These are phyloP conservation scores for Mythimna pallens DNA, from an alignment of 2,888 invertebrate species.

Conservation along the genomic window DNA sequence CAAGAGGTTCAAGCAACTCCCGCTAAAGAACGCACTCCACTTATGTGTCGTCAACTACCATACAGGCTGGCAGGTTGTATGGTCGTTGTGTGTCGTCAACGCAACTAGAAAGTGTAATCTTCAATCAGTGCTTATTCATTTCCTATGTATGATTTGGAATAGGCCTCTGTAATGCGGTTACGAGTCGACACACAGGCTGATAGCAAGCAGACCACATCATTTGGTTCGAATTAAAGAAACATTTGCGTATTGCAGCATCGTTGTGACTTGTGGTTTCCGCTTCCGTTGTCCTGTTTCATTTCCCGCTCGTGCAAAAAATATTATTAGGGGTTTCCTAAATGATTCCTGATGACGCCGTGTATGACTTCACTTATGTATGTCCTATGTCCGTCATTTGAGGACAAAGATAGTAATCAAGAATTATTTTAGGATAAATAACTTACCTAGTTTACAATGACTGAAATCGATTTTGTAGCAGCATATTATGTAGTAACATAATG, in stretches of 20 bases:
- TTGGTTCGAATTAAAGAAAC: conserved; percentile 31
- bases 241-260: conserved; percentile 29
- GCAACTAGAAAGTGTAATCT: background rate
- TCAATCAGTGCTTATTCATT: background rate
- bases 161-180: background rate
- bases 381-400: background rate
- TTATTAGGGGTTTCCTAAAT: conserved; percentile 13
- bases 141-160: background rate
- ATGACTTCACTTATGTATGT: background rate
- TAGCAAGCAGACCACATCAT: conserved; percentile 11
- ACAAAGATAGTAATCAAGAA: too few species aligned
- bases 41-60: too few species aligned
- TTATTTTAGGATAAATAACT: too few species aligned
- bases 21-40: too few species aligned
- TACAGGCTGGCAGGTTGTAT: too few species aligned
- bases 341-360: conserved; percentile 5
- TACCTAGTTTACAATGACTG: too few species aligned
- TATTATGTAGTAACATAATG: too few species aligned
- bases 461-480: too few species aligned
- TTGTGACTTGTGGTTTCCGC: conserved; percentile 26
- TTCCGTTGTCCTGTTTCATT: conserved; percentile 32
- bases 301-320: conserved; percentile 10
- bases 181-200: background rate
- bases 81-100: too few species aligned
- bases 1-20: too few species aligned